Evolutionary conservation across 2,888 invertebrate species (phyloP).

Genomic region (Melanostoma mellinum): DNA sequence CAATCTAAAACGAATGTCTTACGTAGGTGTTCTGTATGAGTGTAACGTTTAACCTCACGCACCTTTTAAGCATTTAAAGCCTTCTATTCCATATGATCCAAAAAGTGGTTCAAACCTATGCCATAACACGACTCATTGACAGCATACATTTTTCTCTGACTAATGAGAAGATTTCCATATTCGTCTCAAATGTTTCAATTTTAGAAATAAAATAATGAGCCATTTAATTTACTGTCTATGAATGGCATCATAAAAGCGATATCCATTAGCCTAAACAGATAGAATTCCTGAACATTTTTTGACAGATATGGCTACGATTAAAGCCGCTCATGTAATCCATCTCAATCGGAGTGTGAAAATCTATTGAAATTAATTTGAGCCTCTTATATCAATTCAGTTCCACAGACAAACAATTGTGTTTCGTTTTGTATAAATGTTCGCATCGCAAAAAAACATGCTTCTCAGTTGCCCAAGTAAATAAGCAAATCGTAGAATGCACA

Average conservation of each 20-base stretch:
- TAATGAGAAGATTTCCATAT: slow-evolving; percentile 41
- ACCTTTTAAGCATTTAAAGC: not conserved
- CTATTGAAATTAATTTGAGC: too few relatives aligned
- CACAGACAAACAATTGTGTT: too few relatives aligned
- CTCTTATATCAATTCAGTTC: too few relatives aligned
- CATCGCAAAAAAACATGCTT: not conserved
- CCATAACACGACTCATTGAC: not conserved
- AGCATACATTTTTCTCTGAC: slow-evolving; percentile 8
- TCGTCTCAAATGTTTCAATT: not conserved
- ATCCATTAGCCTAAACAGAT: slow-evolving; percentile 24
- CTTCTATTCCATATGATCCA: not conserved
- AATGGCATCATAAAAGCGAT: slow-evolving; percentile 26
- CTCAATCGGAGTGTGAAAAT: too few relatives aligned
- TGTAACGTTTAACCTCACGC: slow-evolving; percentile 5
- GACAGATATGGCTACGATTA: slow-evolving; percentile 20
- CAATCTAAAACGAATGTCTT: not conserved
- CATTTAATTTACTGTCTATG: slow-evolving; percentile 12
- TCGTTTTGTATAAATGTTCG: too few relatives aligned
- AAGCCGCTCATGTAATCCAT: not conserved
- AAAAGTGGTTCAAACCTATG: slow-evolving; percentile 9
- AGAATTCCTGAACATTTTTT: slow-evolving; percentile 1
- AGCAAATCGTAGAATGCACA: too few relatives aligned
- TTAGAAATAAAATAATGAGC: slow-evolving; percentile 22
- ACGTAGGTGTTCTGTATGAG: slow-evolving; percentile 12
- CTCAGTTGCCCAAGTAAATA: not conserved